Base-by-base conservation (phyloP, 2,888 invertebrate species). In the Chironomus riparius region DNA sequence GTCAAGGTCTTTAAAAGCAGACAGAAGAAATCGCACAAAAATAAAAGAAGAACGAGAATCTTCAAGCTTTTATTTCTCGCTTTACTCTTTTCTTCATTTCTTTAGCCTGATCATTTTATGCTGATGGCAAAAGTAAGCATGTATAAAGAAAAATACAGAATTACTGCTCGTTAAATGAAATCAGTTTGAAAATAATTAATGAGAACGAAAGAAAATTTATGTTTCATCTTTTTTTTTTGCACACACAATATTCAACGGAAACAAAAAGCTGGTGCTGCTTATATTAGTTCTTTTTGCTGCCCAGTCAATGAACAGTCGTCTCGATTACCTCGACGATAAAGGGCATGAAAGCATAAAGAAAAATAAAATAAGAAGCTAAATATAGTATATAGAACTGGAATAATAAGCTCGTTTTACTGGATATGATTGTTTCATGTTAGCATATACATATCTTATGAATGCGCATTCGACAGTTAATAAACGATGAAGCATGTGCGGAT, bases 281-380 rank as follows among this genome's bases (percentile, higher is more conserved):
- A 38, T 38, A 18, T 56, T n/a, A 71, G 71, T 47, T 73, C 65
- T 65, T 18, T 56, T 56, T n/a, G n/a, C 56, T 65, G 65, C 24
- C 24, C 71, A 73, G 72, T 62, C 72, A 73, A 71, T 73, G 72
- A 73, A 73, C 71, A 71, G n/a, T 47, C 71, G 71, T 73, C 62
- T 73, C 22, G 61, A 62, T 62, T 73, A 73, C 72, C 72, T 73
- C 72, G 72, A 62, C 61, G 72, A 73, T 73, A 73, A 73, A 65
- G 21, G 22, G 65, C 56, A 56, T 56, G 56, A 56, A 56, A 56
- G 38, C 38, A 38, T 38, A 38, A 38, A 38, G 38, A 38, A 38
- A 38, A 10, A 28, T 5, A 38, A 10, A 38, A 28, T 28, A 10
- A 38, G 38, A 38, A 38, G 24, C 65, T 65, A 65, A 65, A 65